A percentile compares a stretch with the other conserved stretches of the same genome.
phyloP scores from a whole-genome alignment of 2,113 vertebrate genomes.

The Oostethus manadensis region DNA sequence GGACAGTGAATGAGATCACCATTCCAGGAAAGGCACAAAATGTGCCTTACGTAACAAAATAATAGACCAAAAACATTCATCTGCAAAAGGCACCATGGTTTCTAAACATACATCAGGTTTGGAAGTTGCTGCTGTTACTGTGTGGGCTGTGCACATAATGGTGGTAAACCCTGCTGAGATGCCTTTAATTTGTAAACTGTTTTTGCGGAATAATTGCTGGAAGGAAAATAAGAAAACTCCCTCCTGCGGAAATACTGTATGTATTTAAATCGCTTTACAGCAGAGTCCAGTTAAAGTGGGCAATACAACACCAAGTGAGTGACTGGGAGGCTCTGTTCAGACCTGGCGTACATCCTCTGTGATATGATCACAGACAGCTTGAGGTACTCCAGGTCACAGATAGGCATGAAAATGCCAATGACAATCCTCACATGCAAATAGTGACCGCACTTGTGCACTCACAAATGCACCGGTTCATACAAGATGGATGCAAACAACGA shows the following conservation, averaged over 20 bases:
- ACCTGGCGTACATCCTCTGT: neutral
- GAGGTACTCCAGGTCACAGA: constrained; percentile 1
- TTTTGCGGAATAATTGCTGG: constrained; percentile 35
- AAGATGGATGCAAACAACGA: neutral
- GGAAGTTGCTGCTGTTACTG: constrained; percentile 26
- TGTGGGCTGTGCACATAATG: constrained; percentile 31
- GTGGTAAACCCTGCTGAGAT: constrained; percentile 40
- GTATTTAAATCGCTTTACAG: constrained; percentile 3
- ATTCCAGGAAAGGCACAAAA: constrained; percentile 14
- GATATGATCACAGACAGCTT: neutral
- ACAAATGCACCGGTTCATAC: neutral
- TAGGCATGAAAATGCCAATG: neutral
- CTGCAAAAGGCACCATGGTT: constrained; percentile 14
- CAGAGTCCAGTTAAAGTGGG: constrained; percentile 8
- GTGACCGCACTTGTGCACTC: neutral
- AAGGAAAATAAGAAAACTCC: constrained; percentile 36
- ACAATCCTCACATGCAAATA: neutral
- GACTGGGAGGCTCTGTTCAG: neutral
- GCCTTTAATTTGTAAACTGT: neutral
- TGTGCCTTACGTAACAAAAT: constrained; percentile 7
- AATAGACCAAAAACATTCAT: constrained; percentile 29
- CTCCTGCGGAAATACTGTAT: constrained; percentile 3
- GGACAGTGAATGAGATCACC: constrained; percentile 20
- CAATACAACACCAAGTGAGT: constrained; percentile 12
- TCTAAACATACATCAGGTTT: constrained; percentile 27